Percentiles rank a stretch among this genome's conserved stretches.
phyloP scores from a whole-genome alignment of 2,113 vertebrate genomes.

The Burhinus bistriatus region DNA sequence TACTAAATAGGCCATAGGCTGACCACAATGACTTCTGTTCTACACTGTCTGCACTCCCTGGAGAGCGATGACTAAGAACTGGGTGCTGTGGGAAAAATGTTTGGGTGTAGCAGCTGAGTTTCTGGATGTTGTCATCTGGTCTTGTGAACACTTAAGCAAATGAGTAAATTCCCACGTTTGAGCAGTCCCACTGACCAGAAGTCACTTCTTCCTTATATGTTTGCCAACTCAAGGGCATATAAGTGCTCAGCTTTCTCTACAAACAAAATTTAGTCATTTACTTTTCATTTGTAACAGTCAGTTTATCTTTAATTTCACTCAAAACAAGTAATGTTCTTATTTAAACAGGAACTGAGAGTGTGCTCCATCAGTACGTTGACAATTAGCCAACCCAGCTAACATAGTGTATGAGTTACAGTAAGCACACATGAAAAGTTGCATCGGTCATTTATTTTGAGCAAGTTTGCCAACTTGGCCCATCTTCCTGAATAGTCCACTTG shows the following conservation, averaged over 20 bases:
- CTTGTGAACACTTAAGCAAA: not conserved
- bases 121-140: not conserved
- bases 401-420: not conserved
- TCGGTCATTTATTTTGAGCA: not conserved
- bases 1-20: not conserved
- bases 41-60: not conserved
- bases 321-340: not conserved
- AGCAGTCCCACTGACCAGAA: not conserved
- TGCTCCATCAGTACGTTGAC: not conserved
- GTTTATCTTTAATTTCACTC: not conserved
- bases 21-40: conserved; percentile 1
- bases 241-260: not conserved
- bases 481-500: conserved; percentile 3
- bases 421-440: conserved; percentile 31
- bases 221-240: not conserved
- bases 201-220: not conserved
- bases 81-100: not conserved
- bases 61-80: not conserved
- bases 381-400: not conserved
- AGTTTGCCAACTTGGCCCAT: conserved; percentile 13
- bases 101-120: not conserved
- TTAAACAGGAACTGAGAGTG: not conserved
- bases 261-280: not conserved
- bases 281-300: not conserved
- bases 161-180: not conserved